phyloP scores from a whole-genome alignment of 1,140 invertebrate species.

The Dufourea novaeangliae region DNA sequence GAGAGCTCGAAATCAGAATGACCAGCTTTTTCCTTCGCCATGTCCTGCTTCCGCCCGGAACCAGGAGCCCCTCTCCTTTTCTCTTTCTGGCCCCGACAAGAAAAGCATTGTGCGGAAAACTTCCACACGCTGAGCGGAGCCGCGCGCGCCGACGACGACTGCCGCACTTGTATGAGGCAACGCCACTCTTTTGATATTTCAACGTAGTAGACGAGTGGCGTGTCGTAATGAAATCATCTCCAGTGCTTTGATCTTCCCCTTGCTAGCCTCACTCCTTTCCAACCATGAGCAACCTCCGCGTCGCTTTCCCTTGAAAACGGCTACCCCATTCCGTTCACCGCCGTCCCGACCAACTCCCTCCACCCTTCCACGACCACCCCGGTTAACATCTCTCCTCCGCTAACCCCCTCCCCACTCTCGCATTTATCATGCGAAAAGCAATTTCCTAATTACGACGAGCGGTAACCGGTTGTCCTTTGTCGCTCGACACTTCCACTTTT shows the following conservation, averaged over 20 bases:
- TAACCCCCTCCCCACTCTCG: slow-evolving; percentile 9
- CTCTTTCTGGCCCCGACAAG: slow-evolving; percentile 56
- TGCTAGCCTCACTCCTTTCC: slow-evolving; percentile 63
- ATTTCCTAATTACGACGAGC: slow-evolving; percentile 69
- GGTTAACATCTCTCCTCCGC: slow-evolving; percentile 46
- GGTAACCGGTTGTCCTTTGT: slow-evolving; percentile 58
- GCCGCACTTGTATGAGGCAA: slow-evolving; percentile 65
- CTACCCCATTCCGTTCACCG: slow-evolving; percentile 33
- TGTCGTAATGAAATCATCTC: slow-evolving; percentile 81
- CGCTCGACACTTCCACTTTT: background rate
- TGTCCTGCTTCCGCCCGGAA: slow-evolving; percentile 24
- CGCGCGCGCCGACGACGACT: slow-evolving; percentile 58
- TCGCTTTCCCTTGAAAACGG: slow-evolving; percentile 67
- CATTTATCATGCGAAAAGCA: slow-evolving; percentile 61
- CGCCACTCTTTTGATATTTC: slow-evolving; percentile 80
- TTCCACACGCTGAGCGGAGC: slow-evolving; percentile 48
- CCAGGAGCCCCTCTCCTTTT: slow-evolving; percentile 14
- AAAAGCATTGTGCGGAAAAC: slow-evolving; percentile 72
- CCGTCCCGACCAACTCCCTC: slow-evolving; percentile 8
- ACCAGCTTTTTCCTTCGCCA: slow-evolving; percentile 51
- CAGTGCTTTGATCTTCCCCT: slow-evolving; percentile 80
- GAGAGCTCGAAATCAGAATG: slow-evolving; percentile 49
- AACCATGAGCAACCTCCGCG: slow-evolving; percentile 57
- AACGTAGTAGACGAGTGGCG: slow-evolving; percentile 78
- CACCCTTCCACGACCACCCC: slow-evolving; percentile 4